Percentiles rank a stretch among this genome's conserved stretches.
These are phyloP conservation scores for Serilophus lunatus DNA, from an alignment of 2,113 vertebrate species.

Conservation along the genomic window DNA sequence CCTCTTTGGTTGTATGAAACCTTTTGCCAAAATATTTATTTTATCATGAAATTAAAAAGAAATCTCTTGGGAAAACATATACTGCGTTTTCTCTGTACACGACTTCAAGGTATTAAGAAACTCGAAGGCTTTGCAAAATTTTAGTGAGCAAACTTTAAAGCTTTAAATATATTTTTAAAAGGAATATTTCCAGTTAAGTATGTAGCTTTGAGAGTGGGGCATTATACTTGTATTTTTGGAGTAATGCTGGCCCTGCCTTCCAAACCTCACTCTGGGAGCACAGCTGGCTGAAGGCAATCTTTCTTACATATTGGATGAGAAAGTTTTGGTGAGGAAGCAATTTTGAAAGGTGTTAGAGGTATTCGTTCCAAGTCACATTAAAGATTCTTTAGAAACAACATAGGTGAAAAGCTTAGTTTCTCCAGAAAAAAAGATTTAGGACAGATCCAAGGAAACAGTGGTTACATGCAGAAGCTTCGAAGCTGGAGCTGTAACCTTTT, in stretches of 20 bases:
- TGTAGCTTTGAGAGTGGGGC: too few relatives aligned
- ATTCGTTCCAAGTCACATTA: neutral
- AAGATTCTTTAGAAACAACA: neutral
- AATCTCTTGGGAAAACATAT: too few relatives aligned
- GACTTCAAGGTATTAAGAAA: too few relatives aligned
- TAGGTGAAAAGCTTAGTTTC: neutral
- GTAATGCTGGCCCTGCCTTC: neutral
- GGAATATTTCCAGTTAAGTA: too few relatives aligned
- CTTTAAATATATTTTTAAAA: too few relatives aligned
- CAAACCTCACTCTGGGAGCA: neutral
- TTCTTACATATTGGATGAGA: neutral
- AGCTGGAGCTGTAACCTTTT: neutral
- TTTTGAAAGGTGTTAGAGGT: neutral
- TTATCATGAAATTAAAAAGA: too few relatives aligned
- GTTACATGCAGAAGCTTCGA: neutral
- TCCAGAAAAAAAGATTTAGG: fast-evolving
- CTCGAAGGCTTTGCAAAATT: too few relatives aligned
- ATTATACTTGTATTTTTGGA: neutral
- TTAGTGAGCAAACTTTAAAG: too few relatives aligned
- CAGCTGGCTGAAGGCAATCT: neutral
- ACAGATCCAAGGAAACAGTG: neutral
- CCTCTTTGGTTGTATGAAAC: too few relatives aligned
- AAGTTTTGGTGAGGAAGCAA: neutral
- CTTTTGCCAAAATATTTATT: too few relatives aligned
- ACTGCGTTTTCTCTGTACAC: too few relatives aligned